Evolutionary conservation across 1,140 invertebrate species (phyloP), one percentile per base, ranked within the genome.

Genomic region (Drosophila nannoptera): DNA sequence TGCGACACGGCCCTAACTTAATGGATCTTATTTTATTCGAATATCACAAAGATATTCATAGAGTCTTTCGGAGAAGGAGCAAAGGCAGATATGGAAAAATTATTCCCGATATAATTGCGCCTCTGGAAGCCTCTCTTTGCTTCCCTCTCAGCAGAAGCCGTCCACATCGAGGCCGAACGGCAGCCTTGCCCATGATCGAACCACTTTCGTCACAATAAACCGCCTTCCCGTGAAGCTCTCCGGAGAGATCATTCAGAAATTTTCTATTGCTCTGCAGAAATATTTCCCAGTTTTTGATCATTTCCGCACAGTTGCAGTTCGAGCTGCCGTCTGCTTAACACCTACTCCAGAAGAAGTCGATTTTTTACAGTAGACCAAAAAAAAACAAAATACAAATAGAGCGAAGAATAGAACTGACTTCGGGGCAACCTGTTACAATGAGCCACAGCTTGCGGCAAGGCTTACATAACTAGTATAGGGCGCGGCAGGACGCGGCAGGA

Each of bases 321-420:
- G 9, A 46, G 70, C 70, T 69, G 65, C 70, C 32, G 70, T 73
- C 62, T 73, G 69, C 69, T 69, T 73, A 69, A 73, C 70, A 73
- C 70, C 70, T 73, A 22, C 35, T 61, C 14, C 31, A 59, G 42
- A 58, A 50, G 61, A 72, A 52, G 4, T 50, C 14, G 40, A 46
- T 69, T 73, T 63, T 68, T 63, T 62, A 60, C 55, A 67, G 54
- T 54, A 53, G 54, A 32, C 42, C 29, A 59, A 52, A 14, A 48
- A 43, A 8, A 36, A 60, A 9, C 22, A 22, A 22, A 22, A 22
- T 22, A 22, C 22, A 22, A 22, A 22, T 22, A 22, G 22, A 22
- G 22, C 22, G 22, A 22, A 22, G 22, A n/a, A 36, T 8, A 14
- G 33, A 53, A 29, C 35, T 9, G 38, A 31, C 8, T 14, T 43